Conservation (phyloP, 2,888 invertebrate genomes). For the Pterostichus niger region DNA sequence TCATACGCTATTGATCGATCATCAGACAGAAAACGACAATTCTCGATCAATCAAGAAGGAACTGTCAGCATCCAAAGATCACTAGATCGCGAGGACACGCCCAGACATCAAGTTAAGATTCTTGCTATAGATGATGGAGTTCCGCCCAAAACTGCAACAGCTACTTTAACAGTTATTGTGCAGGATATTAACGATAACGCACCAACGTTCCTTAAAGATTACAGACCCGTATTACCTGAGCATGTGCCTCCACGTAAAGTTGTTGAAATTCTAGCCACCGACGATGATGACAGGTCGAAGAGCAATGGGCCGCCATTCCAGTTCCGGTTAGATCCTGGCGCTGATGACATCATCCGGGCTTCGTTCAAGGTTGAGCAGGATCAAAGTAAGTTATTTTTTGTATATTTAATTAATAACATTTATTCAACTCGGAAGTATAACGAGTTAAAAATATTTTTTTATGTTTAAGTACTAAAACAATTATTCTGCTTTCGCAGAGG, state of each 20-base stretch:
- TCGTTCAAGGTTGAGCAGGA: slow-evolving; percentile 98
- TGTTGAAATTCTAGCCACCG: slow-evolving; percentile 94
- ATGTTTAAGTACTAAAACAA: neutral
- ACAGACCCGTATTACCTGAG: slow-evolving; percentile 94
- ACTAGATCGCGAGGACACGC: slow-evolving; percentile 96
- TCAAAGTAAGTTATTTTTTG: slow-evolving; percentile 84
- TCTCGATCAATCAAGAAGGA: slow-evolving; percentile 96
- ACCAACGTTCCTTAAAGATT: slow-evolving; percentile 95
- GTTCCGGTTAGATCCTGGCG: slow-evolving; percentile 94
- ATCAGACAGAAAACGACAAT: slow-evolving; percentile 95
- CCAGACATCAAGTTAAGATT: slow-evolving; percentile 97
- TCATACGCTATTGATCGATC: slow-evolving; percentile 95
- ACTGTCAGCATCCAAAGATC: slow-evolving; percentile 96
- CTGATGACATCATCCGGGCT: slow-evolving; percentile 94
- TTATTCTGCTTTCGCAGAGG: slow-evolving; percentile 81
- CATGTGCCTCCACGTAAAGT: slow-evolving; percentile 95
- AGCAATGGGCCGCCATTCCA: slow-evolving; percentile 98
- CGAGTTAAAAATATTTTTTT: too few relatives aligned
- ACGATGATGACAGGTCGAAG: slow-evolving; percentile 95
- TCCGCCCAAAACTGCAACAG: slow-evolving; percentile 95
- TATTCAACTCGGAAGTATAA: too few relatives aligned
- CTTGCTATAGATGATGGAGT: slow-evolving; percentile 96
- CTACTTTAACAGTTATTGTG: slow-evolving; percentile 95
- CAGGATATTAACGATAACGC: slow-evolving; percentile 98
- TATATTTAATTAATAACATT: neutral